Base-by-base conservation (phyloP, 2,113 vertebrate species). In the Poicephalus meyeri region DNA sequence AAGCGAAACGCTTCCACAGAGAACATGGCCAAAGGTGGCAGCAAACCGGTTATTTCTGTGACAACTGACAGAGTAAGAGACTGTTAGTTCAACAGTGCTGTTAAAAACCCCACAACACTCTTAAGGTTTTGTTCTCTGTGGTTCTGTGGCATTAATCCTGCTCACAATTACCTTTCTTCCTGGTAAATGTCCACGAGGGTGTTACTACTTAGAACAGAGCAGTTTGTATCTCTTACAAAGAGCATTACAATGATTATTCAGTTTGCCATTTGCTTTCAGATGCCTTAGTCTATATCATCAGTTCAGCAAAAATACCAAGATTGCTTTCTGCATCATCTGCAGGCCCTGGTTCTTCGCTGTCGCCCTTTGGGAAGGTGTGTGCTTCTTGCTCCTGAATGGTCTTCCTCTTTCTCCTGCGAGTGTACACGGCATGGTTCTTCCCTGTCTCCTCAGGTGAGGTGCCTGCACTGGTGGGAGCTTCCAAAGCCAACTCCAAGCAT, bases 401-500 rank as follows among this genome's bases (percentile, higher is more conserved):
- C 10, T 31, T 96, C 72, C 97, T 97, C 94, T 95, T 98, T 19
- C 98, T 97, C 47, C 98, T 98, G 49, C 13, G 97, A 56, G 86
- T 44, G 33, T 98, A 98, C 28, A 96, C 79, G 1, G 86, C 7
- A 25, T 13, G 88, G 25, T 28, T 82, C 72, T 44, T 73, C 76
- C 10, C 68, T 2, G 3, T 10, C 37, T 31, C 55, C 60, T 93
- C 12, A 2, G 55, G 17, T 76, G 61, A 63, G 29, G 26, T 18
- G 24, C 26, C 78, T 50, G 86, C 52, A 16, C 63, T 10, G 21
- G 79, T 44, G 7, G 91, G 83, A 61, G 93, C 56, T 13, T 95
- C 77, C 94, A 99, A 77, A 47, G 98, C 98, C 50, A 92, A 49
- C 61, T 98, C 98, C 23, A 99, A 96, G 89, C 96, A 94, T 50